Conservation (phyloP, 2,113 vertebrate genomes). For the Clarias macrocephalus region DNA sequence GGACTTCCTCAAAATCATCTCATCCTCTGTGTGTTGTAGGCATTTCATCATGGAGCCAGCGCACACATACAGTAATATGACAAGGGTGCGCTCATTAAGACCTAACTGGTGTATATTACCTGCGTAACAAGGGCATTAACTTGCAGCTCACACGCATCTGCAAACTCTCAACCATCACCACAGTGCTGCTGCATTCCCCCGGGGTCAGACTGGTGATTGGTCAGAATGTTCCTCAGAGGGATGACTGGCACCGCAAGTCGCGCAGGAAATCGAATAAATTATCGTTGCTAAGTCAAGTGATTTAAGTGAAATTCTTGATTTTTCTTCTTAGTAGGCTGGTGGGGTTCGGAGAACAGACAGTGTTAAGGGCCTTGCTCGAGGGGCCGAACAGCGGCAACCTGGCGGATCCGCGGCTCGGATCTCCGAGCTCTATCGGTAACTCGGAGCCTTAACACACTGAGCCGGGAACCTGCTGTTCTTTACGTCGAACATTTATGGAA, state of each 20-base stretch:
- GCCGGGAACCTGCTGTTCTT: neutral
- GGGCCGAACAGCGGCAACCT: too few relatives aligned
- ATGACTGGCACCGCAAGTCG: neutral
- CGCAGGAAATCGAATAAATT: neutral
- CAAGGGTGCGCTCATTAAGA: neutral
- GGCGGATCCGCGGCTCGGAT: too few relatives aligned
- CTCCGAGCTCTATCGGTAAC: too few relatives aligned
- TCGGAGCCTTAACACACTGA: too few relatives aligned
- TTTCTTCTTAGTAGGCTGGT: too few relatives aligned
- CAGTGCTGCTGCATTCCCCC: neutral
- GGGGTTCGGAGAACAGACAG: too few relatives aligned
- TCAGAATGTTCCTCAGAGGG: neutral
- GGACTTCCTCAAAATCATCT: neutral
- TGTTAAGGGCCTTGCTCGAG: too few relatives aligned
- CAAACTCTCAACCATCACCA: neutral
- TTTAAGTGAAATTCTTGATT: too few relatives aligned
- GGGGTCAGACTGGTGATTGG: neutral
- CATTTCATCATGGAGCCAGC: neutral
- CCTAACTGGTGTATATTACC: neutral
- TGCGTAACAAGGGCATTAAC: neutral
- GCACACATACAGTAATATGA: neutral
- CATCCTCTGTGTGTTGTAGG: neutral
- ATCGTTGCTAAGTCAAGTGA: neutral
- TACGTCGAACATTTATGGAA: neutral
- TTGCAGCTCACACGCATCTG: neutral